Percentiles rank a stretch among this genome's conserved stretches.
Conservation (phyloP, 2,113 vertebrate species). For the Anser brachyrhynchus region DNA sequence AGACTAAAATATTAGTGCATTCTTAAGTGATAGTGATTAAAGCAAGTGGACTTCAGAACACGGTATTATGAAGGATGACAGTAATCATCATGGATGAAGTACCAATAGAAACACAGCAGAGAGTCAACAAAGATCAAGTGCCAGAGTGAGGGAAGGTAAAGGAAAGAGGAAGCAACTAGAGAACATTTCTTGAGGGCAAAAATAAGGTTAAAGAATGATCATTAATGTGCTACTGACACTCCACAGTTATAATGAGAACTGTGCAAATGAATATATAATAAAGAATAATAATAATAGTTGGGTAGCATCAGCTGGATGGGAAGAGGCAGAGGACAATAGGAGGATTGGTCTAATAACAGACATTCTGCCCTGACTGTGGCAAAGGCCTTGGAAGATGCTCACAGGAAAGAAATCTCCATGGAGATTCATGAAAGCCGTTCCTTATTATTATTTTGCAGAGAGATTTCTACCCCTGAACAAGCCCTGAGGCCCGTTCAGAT, state of each 20-base stretch:
- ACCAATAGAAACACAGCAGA: neutral
- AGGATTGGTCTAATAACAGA: neutral
- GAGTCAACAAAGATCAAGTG: neutral
- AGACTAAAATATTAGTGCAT: neutral
- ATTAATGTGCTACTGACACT: neutral
- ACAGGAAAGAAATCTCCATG: slow-evolving; percentile 14
- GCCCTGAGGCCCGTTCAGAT: neutral
- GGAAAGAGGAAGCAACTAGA: neutral
- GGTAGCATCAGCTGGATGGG: neutral
- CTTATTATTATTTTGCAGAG: neutral
- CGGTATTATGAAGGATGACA: neutral
- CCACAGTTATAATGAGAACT: neutral
- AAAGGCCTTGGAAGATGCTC: slow-evolving; percentile 26
- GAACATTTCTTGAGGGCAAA: neutral
- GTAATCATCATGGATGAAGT: neutral
- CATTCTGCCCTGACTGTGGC: neutral
- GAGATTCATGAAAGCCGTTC: neutral
- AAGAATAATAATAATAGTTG: neutral
- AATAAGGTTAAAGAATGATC: neutral
- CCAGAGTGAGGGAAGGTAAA: neutral
- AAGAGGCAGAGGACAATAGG: neutral
- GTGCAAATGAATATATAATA: neutral
- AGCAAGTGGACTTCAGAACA: neutral
- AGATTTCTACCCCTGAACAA: neutral
- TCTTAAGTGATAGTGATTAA: neutral